These are phyloP conservation scores for Heliconius melpomene DNA, from an alignment of 1,140 invertebrate species.

Conservation along the genomic window DNA sequence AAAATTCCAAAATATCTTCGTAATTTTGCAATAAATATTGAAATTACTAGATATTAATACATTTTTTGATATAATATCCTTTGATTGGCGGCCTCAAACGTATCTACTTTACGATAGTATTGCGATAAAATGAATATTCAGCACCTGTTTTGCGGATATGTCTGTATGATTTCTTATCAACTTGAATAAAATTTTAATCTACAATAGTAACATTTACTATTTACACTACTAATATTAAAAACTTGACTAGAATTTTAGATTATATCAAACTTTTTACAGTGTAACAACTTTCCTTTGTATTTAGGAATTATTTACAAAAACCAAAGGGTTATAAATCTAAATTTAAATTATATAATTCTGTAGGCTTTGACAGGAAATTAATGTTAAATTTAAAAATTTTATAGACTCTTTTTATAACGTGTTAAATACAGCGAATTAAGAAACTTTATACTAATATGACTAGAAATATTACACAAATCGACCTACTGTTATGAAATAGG, in stretches of 20 bases:
- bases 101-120: not conserved
- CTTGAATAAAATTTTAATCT: constrained; percentile 23
- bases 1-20: not conserved
- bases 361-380: not conserved
- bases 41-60: too few species aligned
- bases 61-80: not conserved
- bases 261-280: constrained; percentile 22
- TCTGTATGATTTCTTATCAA: constrained; percentile 26
- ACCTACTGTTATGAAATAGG: not conserved
- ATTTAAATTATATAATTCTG: not conserved
- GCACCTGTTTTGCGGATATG: constrained; percentile 37
- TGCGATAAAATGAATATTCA: constrained; percentile 23
- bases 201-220: constrained; percentile 42
- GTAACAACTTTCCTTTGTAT: not conserved
- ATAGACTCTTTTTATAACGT: not conserved
- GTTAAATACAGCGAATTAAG: not conserved
- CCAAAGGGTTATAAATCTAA: not conserved
- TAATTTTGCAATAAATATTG: too few species aligned
- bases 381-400: not conserved
- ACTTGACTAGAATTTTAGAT: constrained; percentile 43
- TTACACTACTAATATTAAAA: constrained; percentile 39
- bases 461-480: not conserved
- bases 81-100: not conserved
- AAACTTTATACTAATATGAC: not conserved
- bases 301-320: not conserved